Percentiles rank a stretch among this genome's conserved stretches.
phyloP scores from a whole-genome alignment of 2,113 vertebrate genomes.

The Echinops telfairi region DNA sequence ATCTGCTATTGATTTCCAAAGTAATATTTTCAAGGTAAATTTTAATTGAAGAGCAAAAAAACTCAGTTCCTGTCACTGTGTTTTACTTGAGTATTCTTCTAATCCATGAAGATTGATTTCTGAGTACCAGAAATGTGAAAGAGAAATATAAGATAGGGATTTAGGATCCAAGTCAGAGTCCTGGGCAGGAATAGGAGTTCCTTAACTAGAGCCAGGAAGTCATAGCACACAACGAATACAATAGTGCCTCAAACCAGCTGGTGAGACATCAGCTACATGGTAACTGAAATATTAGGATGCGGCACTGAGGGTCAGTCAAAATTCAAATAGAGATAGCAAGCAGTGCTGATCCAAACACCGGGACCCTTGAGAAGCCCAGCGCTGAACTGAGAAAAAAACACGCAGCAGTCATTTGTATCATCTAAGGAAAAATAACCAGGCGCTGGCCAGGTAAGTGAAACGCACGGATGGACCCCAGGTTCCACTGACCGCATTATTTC shows the following conservation, averaged over 20 bases:
- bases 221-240: background rate
- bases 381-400: background rate
- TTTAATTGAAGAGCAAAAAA: conserved; percentile 62
- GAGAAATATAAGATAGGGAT: background rate
- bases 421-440: conserved; percentile 44
- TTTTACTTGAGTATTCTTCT: conserved; percentile 43
- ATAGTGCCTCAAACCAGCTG: background rate
- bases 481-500: conserved; percentile 46
- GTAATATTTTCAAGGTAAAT: conserved; percentile 40
- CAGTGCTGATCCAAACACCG: background rate
- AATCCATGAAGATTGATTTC: conserved; percentile 57
- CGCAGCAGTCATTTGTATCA: background rate
- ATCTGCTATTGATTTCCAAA: conserved; percentile 3
- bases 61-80: background rate
- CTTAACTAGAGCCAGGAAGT: background rate
- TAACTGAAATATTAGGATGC: conserved; percentile 26
- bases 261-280: conserved; percentile 6
- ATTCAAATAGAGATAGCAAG: conserved; percentile 43
- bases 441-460: background rate
- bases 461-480: background rate
- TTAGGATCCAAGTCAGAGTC: background rate
- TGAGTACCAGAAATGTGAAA: conserved; percentile 1
- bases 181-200: background rate
- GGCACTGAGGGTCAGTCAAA: background rate
- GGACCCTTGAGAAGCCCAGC: background rate